These are phyloP conservation scores for Drosophila baimaii DNA, from an alignment of 1,140 invertebrate species.

Conservation along the genomic window DNA sequence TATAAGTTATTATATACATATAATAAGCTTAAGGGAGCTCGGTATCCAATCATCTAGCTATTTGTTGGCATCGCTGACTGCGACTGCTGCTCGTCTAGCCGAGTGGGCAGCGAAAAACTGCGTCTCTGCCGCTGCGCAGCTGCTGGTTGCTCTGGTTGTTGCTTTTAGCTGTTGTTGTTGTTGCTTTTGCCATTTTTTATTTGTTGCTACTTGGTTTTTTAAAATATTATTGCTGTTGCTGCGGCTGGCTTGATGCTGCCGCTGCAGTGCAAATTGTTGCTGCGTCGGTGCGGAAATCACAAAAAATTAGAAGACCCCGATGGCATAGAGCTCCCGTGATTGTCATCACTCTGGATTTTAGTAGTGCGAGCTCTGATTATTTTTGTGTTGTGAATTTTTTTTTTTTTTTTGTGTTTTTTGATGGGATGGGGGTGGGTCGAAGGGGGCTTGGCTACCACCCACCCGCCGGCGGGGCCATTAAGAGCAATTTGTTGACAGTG, in stretches of 20 bases:
- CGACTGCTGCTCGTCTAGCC: conserved; percentile 54
- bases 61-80: conserved; percentile 12
- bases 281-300: conserved; percentile 72
- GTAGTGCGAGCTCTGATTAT: conserved; percentile 16
- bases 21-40: background rate
- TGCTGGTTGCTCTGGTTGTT: conserved; percentile 43
- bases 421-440: background rate
- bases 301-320: conserved; percentile 73
- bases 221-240: conserved; percentile 29
- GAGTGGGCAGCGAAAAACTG: conserved; percentile 50
- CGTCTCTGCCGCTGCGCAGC: conserved; percentile 23
- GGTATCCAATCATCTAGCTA: no score
- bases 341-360: conserved; percentile 44
- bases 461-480: conserved; percentile 67
- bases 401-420: background rate
- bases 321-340: conserved; percentile 54
- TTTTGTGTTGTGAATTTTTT: background rate
- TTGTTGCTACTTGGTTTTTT: conserved; percentile 15
- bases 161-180: conserved; percentile 15
- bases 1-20: background rate
- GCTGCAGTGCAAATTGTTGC: conserved; percentile 69
- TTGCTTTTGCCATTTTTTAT: conserved; percentile 14
- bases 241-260: conserved; percentile 5
- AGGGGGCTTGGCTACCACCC: conserved; percentile 47
- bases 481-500: conserved; percentile 82